phyloP scores from a whole-genome alignment of 2,113 vertebrate genomes.

The Plestiodon gilberti region DNA sequence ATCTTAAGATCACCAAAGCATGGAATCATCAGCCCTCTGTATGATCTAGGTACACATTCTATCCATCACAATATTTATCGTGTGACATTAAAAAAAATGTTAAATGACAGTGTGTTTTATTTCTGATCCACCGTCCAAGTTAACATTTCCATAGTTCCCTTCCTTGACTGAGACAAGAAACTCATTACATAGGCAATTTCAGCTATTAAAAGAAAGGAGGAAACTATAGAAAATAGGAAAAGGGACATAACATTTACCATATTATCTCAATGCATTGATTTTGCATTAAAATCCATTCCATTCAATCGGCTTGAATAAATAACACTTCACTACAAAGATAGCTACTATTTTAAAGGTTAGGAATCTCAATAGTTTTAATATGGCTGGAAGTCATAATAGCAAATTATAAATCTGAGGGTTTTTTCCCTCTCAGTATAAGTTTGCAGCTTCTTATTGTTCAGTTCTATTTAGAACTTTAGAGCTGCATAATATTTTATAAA shows the following conservation, averaged over 20 bases:
- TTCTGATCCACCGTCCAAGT: conserved; percentile 65
- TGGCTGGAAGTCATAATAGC: conserved; percentile 58
- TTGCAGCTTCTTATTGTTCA: conserved; percentile 61
- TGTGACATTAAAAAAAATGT: conserved; percentile 37
- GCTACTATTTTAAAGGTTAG: conserved; percentile 56
- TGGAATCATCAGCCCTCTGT: conserved; percentile 17
- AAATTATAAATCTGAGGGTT: conserved; percentile 64
- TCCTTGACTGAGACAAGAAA: conserved; percentile 70
- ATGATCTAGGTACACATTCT: conserved; percentile 37
- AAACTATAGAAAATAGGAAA: conserved; percentile 70
- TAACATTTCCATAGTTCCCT: conserved; percentile 69
- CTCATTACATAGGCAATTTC: conserved; percentile 71
- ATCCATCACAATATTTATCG: conserved; percentile 52
- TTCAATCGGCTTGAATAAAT: conserved; percentile 68
- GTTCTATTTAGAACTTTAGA: conserved; percentile 64
- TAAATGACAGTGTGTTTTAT: conserved; percentile 66
- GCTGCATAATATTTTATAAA: conserved; percentile 65
- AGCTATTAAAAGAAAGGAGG: conserved; percentile 58
- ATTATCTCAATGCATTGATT: conserved; percentile 71
- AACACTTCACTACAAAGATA: conserved; percentile 72
- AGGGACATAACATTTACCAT: conserved; percentile 52
- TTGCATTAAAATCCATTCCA: conserved; percentile 66
- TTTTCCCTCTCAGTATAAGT: conserved; percentile 61
- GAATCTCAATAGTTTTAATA: conserved; percentile 63
- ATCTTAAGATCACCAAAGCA: conserved; percentile 47